Conservation (phyloP, 2,888 invertebrate genomes). For the Lithophane ornitopus region DNA sequence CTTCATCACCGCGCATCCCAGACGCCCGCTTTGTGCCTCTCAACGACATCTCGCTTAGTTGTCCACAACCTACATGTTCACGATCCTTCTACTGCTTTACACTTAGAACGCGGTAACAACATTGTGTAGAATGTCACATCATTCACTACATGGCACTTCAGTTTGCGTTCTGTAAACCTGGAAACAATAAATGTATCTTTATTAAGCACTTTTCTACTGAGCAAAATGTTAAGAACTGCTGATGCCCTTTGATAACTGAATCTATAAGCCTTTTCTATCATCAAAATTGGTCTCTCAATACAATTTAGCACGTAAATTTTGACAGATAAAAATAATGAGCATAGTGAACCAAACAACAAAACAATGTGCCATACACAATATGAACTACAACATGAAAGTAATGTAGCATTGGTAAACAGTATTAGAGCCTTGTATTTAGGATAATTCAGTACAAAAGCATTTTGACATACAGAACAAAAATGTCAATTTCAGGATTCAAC, state of each 20-base stretch:
- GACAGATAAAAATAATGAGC: slow-evolving; percentile 56
- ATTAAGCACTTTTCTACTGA: background rate
- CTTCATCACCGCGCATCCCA: slow-evolving; percentile 85
- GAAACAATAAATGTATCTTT: slow-evolving; percentile 60
- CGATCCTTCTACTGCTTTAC: slow-evolving; percentile 85
- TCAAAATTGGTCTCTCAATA: slow-evolving; percentile 22
- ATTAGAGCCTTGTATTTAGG: slow-evolving; percentile 32
- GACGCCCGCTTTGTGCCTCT: slow-evolving; percentile 88
- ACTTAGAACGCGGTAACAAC: slow-evolving; percentile 88
- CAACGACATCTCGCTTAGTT: slow-evolving; percentile 85
- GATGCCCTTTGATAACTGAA: background rate
- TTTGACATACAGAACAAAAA: slow-evolving; percentile 77
- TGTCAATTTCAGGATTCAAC: slow-evolving; percentile 71
- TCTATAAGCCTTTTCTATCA: slow-evolving; percentile 3
- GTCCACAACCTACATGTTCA: slow-evolving; percentile 89
- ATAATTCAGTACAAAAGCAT: slow-evolving; percentile 66
- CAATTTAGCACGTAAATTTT: slow-evolving; percentile 46
- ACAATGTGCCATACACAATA: slow-evolving; percentile 57
- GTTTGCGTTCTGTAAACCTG: slow-evolving; percentile 82
- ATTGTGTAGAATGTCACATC: slow-evolving; percentile 89
- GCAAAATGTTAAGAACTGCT: background rate
- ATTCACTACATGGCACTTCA: slow-evolving; percentile 87
- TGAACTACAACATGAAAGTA: slow-evolving; percentile 27
- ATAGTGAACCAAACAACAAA: slow-evolving; percentile 65
- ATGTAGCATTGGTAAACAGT: slow-evolving; percentile 29